Percentiles rank a stretch among this genome's conserved stretches.
Evolutionary conservation across 2,888 invertebrate species (phyloP).

Genomic region (Ceramica pisi): DNA sequence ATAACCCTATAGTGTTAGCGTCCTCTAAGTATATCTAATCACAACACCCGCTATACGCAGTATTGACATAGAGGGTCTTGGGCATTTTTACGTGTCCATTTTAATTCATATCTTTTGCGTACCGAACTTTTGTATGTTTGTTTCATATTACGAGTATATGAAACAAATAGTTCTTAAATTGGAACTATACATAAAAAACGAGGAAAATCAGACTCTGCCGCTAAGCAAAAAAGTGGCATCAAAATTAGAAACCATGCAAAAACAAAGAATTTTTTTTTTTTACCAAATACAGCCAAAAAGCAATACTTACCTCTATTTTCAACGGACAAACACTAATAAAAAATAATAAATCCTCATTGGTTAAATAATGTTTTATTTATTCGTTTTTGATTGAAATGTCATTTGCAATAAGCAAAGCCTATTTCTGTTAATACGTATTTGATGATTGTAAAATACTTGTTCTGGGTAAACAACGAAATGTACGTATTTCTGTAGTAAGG

Average conservation of each 20-base stretch:
- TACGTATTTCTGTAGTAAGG: conserved; percentile 9
- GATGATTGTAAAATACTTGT: conserved; percentile 63
- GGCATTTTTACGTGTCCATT: too few species aligned
- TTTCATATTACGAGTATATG: too few species aligned
- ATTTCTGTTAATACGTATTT: conserved; percentile 72
- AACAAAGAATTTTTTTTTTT: neutral
- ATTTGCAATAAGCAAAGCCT: conserved; percentile 57
- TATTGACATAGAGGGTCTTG: too few species aligned
- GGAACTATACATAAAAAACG: too few species aligned
- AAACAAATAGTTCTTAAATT: too few species aligned
- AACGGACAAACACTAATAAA: neutral
- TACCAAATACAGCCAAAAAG: conserved; percentile 7
- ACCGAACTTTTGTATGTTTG: too few species aligned
- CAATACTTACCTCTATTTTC: neutral
- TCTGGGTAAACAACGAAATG: conserved; percentile 51
- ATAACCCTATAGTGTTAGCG: too few species aligned
- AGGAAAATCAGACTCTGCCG: neutral
- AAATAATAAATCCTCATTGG: conserved; percentile 35
- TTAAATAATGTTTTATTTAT: conserved; percentile 63
- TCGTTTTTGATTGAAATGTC: conserved; percentile 63
- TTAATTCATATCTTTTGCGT: too few species aligned
- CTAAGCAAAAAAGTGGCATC: neutral
- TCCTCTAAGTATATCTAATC: too few species aligned
- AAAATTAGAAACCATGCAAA: neutral
- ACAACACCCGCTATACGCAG: too few species aligned